These are phyloP conservation scores for Leptinotarsa tumamoca DNA, from an alignment of 2,888 invertebrate genomes.

Conservation along the genomic window DNA sequence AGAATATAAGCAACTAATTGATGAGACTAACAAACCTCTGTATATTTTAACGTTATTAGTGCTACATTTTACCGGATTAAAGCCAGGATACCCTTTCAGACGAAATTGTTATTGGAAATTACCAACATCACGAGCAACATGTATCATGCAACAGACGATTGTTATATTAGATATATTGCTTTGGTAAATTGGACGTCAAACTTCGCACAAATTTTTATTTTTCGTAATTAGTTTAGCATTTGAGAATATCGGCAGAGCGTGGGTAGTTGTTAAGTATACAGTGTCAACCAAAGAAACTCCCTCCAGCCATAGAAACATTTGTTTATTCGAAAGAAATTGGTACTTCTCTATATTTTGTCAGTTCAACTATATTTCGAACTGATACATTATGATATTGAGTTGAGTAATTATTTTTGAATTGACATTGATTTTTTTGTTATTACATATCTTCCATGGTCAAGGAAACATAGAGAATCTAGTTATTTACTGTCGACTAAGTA, in stretches of 20 bases:
- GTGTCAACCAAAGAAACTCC: conserved; percentile 2
- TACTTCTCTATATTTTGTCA: not conserved
- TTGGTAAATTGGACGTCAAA: conserved; percentile 27
- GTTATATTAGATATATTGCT: conserved; percentile 27
- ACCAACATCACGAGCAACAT: conserved; percentile 25
- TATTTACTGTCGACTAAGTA: too few species aligned
- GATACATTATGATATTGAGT: too few species aligned
- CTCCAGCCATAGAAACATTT: not conserved
- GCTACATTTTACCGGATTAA: conserved; percentile 5
- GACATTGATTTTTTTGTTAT: too few species aligned
- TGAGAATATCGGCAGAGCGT: conserved; percentile 14
- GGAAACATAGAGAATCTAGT: too few species aligned
- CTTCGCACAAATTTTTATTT: conserved; percentile 2
- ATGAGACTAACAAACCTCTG: too few species aligned
- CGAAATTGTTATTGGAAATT: conserved; percentile 18
- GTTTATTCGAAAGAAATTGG: not conserved
- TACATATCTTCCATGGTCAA: too few species aligned
- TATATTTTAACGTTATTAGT: too few species aligned
- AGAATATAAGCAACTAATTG: too few species aligned
- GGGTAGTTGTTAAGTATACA: conserved; percentile 11
- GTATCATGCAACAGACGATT: conserved; percentile 20
- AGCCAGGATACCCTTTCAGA: conserved; percentile 5
- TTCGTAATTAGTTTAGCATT: conserved; percentile 22
- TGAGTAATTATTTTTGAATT: too few species aligned
- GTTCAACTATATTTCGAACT: too few species aligned